Percentiles rank a stretch among this genome's conserved stretches.
Conservation (phyloP, 2,113 vertebrate genomes). For the Indri indri region DNA sequence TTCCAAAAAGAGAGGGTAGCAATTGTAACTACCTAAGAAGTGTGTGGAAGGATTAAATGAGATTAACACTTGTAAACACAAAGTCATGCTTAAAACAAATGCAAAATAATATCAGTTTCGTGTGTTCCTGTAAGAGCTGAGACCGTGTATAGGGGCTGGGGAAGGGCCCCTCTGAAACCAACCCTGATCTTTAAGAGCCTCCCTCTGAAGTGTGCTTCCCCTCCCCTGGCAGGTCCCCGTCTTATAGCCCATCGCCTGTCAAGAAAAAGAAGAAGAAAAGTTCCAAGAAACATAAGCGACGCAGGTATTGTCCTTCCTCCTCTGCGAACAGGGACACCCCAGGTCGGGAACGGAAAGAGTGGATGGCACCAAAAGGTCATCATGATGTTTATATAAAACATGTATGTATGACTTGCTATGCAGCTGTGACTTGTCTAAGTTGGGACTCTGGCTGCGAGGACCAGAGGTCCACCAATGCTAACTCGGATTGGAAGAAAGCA, state of each 20-base stretch:
- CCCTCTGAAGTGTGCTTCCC: background rate
- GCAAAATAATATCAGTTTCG: background rate
- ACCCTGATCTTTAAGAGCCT: background rate
- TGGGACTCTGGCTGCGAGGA: background rate
- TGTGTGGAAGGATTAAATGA: background rate
- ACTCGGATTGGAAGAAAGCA: background rate
- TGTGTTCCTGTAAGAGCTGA: background rate
- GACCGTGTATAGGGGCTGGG: background rate
- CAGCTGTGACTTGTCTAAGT: background rate
- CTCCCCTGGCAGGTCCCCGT: conserved; percentile 87
- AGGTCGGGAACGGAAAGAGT: fast-evolving
- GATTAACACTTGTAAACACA: background rate
- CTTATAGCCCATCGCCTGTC: conserved; percentile 91
- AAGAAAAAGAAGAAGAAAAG: conserved; percentile 97
- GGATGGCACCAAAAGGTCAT: background rate
- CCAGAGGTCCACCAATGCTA: background rate
- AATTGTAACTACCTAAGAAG: background rate
- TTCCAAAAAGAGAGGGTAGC: background rate
- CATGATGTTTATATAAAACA: background rate
- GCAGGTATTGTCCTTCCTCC: conserved; percentile 85
- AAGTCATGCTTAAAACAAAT: background rate
- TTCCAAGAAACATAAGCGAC: conserved; percentile 94
- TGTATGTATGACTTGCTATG: fast-evolving
- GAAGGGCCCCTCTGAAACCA: background rate
- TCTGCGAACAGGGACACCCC: background rate